Evolutionary conservation across 2,113 vertebrate species (phyloP).

Genomic region (Coptodon bakossiorum): DNA sequence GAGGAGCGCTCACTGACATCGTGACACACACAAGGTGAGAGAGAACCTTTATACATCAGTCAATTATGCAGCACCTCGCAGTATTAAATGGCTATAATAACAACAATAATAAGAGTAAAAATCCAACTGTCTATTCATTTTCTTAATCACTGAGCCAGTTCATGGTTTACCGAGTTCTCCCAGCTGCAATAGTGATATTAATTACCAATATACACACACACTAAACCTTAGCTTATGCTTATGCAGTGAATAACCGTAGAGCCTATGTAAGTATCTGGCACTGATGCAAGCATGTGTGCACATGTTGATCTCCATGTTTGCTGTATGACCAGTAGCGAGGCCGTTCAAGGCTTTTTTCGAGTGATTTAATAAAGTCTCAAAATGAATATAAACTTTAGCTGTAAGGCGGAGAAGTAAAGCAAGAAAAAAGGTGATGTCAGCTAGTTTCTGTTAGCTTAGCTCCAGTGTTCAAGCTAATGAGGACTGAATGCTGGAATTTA

Average conservation of each 20-base stretch:
- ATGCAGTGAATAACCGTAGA: background rate
- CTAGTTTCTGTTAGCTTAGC: background rate
- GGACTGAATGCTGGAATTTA: background rate
- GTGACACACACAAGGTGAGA: slow-evolving; percentile 91
- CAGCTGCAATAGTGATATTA: background rate
- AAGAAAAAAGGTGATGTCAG: background rate
- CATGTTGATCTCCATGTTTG: background rate
- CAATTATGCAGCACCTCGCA: background rate
- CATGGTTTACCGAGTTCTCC: background rate
- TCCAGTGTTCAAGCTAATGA: background rate
- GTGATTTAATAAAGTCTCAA: background rate
- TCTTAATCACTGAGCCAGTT: background rate
- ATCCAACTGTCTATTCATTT: background rate
- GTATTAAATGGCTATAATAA: background rate
- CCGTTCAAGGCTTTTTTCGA: rapidly evolving
- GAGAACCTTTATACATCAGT: background rate
- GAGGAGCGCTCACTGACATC: slow-evolving; percentile 90
- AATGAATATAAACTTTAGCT: background rate
- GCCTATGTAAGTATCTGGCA: background rate
- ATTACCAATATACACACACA: background rate
- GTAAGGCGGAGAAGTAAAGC: background rate
- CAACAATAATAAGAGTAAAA: background rate
- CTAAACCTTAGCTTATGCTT: background rate
- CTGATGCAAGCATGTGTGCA: background rate
- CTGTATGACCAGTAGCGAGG: background rate